Evolutionary conservation across 2,113 vertebrate species (phyloP), one percentile per base, ranked within the genome.

Genomic region (Syrmaticus mikado): DNA sequence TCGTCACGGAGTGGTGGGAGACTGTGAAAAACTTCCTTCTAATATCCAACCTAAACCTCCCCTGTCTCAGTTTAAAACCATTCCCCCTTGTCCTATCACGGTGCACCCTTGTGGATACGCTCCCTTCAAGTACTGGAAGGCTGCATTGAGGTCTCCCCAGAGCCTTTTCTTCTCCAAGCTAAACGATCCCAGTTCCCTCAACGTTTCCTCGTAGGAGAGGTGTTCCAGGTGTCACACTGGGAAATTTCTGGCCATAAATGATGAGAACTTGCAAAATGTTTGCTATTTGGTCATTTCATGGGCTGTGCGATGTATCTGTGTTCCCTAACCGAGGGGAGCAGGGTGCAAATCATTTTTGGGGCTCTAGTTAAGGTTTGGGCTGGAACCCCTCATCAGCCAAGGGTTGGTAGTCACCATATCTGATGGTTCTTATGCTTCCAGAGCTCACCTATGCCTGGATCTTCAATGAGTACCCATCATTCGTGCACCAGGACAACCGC

Each of bases 361-460:
- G 32, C 24, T 68, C 10, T 48, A 38, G 41, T 24, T 65, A 41
- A 4, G 2, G 4, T 43, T 22, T n/a, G 67, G 27, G 84, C 30
- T 43, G 38, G 17, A 86, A 27, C 84, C 34, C 10, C 19, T 22
- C 52, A 28, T 17, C 28, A 34, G 0, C 15, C 32, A 40, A 30
- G 22, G 4, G 2, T 17, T 10, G 21, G 6, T 21, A 18, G 58
- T 73, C 64, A 4, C 50, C 87, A 58, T 76, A 2, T 1, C 13
- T 50, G 60, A 36, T 52, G 28, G 12, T 57, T 32, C 50, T 32
- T 97, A 65, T 90, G 4, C 89, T 95, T 97, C 60, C 98, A 99
- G 99, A 99, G 96, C 97, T 99, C 77, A 98, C 97, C 72, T 99
- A 99, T n/a, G 98, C 99, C 4, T 99, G 99, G 99, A 99, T 99